phyloP scores from a whole-genome alignment of 2,888 invertebrate species.

The Ephialtes manifestator region DNA sequence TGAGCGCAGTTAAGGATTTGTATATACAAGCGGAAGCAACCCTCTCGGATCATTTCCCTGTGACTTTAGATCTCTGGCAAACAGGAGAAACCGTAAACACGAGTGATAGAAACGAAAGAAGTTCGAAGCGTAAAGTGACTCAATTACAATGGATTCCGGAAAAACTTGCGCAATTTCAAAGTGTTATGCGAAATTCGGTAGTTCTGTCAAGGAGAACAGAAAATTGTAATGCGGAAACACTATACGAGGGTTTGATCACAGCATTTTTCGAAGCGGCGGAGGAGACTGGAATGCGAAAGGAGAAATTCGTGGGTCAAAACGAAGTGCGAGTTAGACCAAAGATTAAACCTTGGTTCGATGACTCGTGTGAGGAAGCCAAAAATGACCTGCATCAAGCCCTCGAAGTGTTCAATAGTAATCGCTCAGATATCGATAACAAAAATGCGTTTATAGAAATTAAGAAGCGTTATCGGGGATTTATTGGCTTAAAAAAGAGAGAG shows the following conservation, averaged over 20 bases:
- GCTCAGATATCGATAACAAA: not conserved
- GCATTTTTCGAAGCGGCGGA: too few relatives aligned
- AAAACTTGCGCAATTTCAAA: not conserved
- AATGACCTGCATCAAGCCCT: not conserved
- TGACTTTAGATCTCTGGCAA: not conserved
- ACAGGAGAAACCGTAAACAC: not conserved
- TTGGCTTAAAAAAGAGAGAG: constrained; percentile 15
- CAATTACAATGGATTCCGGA: constrained; percentile 3
- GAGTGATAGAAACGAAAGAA: not conserved
- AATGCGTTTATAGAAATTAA: not conserved
- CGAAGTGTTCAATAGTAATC: not conserved
- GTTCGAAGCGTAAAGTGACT: not conserved
- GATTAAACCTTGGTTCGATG: constrained; percentile 16
- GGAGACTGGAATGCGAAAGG: not conserved
- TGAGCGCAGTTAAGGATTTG: constrained; percentile 9
- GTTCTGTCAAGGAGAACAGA: too few relatives aligned
- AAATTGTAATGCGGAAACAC: too few relatives aligned
- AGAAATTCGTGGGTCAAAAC: not conserved
- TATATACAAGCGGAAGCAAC: constrained; percentile 10
- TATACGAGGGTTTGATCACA: too few relatives aligned
- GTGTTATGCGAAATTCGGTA: constrained; percentile 3
- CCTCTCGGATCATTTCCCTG: constrained; percentile 22
- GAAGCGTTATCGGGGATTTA: not conserved
- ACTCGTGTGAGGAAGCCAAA: not conserved
- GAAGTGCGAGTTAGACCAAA: not conserved